Conservation (phyloP, 2,888 invertebrate genomes). For the Dicyrtomina minuta region DNA sequence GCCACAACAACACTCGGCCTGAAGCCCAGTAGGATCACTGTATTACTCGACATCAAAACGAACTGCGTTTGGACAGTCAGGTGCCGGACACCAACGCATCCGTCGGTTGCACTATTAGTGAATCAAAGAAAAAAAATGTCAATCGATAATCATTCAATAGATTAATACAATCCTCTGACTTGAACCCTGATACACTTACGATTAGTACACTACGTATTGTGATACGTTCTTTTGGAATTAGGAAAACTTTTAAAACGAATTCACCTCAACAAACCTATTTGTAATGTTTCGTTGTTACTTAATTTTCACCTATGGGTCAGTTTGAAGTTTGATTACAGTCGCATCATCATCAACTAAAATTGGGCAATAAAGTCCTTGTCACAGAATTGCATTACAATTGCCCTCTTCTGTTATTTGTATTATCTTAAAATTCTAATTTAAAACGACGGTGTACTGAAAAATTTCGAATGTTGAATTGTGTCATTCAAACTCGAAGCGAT, state of each 20-base stretch:
- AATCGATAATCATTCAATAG: no score
- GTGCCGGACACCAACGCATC: conserved; percentile 95
- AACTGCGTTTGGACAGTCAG: conserved; percentile 93
- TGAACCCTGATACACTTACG: no score
- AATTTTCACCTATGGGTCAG: conserved; percentile 80
- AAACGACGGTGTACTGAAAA: no score
- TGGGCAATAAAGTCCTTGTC: conserved; percentile 94
- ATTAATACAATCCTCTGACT: no score
- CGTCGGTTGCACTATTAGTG: conserved; percentile 93
- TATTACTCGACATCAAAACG: conserved; percentile 68
- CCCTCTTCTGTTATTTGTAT: conserved; percentile 99
- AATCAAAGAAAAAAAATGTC: no score
- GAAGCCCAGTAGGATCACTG: conserved; percentile 76
- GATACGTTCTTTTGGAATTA: no score
- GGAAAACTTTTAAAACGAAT: no score
- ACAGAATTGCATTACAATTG: conserved; percentile 90
- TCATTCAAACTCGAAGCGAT: no score
- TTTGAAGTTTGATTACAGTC: conserved; percentile 86
- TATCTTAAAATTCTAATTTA: conserved; percentile 91
- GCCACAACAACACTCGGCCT: conserved; percentile 61
- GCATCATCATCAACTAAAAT: conserved; percentile 96
- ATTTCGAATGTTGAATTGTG: no score
- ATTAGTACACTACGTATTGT: no score
- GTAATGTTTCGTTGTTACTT: conserved; percentile 96
- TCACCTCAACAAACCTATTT: conserved; percentile 94